Evolutionary conservation across 2,797 vertebrate species (phyloP).

Genomic region (Pyrocephalus nanus): DNA sequence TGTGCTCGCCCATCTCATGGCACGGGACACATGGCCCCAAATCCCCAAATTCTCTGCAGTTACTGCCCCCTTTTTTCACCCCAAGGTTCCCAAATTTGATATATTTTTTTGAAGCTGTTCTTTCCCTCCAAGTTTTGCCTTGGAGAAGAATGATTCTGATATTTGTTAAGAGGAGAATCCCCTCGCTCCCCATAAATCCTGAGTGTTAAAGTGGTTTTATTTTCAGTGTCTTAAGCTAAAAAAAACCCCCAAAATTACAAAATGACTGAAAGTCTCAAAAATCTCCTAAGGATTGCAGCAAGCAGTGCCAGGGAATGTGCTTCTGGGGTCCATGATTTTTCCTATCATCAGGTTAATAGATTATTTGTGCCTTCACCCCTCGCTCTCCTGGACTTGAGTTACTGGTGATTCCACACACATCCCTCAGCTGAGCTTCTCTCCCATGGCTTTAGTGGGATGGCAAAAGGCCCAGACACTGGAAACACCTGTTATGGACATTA

Average conservation of each 20-base stretch:
- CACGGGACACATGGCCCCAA: rapidly evolving
- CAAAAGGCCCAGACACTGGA: not conserved
- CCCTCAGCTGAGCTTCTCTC: not conserved
- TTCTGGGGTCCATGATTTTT: not conserved
- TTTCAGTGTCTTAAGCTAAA: not conserved
- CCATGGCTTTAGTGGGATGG: not conserved
- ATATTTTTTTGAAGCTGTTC: not conserved
- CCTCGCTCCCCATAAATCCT: not conserved
- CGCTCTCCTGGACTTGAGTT: not conserved
- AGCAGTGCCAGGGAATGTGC: not conserved
- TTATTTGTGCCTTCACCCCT: not conserved
- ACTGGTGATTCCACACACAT: not conserved
- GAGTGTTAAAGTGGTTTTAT: not conserved
- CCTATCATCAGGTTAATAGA: not conserved
- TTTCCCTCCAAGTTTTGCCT: not conserved
- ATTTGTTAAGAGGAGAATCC: not conserved
- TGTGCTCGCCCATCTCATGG: not conserved
- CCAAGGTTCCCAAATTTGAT: not conserved
- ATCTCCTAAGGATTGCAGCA: not conserved
- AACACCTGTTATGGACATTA: not conserved
- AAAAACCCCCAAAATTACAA: not conserved
- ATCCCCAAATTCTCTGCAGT: not conserved
- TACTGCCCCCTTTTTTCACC: rapidly evolving
- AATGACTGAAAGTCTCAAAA: not conserved
- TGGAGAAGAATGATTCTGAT: not conserved